Conservation (phyloP, 2,113 vertebrate species). For the Buteo buteo region DNA sequence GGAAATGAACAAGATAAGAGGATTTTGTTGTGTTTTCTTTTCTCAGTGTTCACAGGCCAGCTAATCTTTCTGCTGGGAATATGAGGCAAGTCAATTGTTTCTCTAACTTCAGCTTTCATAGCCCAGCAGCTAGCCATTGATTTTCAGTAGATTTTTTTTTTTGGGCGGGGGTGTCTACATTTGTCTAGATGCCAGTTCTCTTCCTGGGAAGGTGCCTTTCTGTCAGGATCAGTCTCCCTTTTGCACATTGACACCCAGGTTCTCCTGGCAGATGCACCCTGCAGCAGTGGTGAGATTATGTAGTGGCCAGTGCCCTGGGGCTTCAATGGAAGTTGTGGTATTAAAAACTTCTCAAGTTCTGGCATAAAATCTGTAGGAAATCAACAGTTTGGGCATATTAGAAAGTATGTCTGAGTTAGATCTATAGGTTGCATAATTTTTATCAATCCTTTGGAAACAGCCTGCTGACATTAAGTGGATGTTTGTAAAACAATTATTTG, state of each 20-base stretch:
- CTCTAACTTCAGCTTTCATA: background rate
- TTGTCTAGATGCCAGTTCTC: background rate
- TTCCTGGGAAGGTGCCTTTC: background rate
- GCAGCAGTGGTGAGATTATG: background rate
- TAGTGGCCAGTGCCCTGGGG: background rate
- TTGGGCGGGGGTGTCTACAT: background rate
- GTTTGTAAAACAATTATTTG: background rate
- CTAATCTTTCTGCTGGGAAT: background rate
- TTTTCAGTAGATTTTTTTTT: background rate
- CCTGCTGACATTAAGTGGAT: background rate
- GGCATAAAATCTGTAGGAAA: background rate
- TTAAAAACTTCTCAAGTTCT: background rate
- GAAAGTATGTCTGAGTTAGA: background rate
- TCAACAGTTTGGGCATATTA: background rate
- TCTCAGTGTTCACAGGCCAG: background rate
- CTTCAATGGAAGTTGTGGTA: background rate
- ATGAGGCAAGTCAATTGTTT: background rate
- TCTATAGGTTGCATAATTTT: background rate
- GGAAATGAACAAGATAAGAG: background rate
- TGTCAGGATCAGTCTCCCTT: background rate
- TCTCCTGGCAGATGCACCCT: background rate
- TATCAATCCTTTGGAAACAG: background rate
- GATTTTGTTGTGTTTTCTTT: background rate
- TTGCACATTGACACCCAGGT: accelerated
- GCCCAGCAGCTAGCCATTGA: background rate